Evolutionary conservation across 2,888 invertebrate species (phyloP).

Genomic region (Ectemnius cavifrons): DNA sequence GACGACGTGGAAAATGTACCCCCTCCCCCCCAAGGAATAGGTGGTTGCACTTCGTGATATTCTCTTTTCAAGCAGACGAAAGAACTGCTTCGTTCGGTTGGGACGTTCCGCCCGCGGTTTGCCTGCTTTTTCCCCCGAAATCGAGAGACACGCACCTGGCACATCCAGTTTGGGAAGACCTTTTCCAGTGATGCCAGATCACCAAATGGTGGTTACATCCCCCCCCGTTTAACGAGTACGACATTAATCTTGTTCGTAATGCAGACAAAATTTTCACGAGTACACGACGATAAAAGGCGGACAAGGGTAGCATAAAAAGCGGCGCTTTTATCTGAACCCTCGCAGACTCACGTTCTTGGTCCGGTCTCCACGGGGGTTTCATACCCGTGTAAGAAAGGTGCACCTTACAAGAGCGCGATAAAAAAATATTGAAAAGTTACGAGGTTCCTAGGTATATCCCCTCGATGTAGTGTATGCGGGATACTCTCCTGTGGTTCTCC

Average conservation of each 20-base stretch:
- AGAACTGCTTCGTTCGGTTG: neutral
- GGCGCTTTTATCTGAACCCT: slow-evolving; percentile 38
- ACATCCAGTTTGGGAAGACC: neutral
- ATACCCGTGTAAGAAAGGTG: slow-evolving; percentile 7
- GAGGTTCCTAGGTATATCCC: slow-evolving; percentile 35
- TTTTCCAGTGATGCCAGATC: neutral
- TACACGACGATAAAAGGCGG: slow-evolving; percentile 25
- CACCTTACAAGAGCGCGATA: slow-evolving; percentile 32
- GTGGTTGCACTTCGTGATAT: slow-evolving; percentile 56
- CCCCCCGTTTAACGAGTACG: neutral
- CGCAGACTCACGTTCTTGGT: slow-evolving; percentile 26
- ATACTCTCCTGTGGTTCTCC: slow-evolving; percentile 14
- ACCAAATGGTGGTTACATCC: neutral
- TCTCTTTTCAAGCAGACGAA: slow-evolving; percentile 43
- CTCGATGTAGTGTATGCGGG: slow-evolving; percentile 14
- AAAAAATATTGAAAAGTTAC: slow-evolving; percentile 52
- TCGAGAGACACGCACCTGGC: neutral
- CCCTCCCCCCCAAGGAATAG: slow-evolving; percentile 19
- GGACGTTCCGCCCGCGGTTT: neutral
- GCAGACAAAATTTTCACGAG: neutral
- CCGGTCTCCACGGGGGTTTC: slow-evolving; percentile 24
- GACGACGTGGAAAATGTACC: slow-evolving; percentile 39
- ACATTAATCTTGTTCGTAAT: neutral
- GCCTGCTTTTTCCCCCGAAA: neutral
- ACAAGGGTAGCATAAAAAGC: slow-evolving; percentile 37